Evolutionary conservation across 2,797 vertebrate genomes (phyloP), one percentile per base, ranked within the genome.

Genomic region (Pempheris klunzingeri): DNA sequence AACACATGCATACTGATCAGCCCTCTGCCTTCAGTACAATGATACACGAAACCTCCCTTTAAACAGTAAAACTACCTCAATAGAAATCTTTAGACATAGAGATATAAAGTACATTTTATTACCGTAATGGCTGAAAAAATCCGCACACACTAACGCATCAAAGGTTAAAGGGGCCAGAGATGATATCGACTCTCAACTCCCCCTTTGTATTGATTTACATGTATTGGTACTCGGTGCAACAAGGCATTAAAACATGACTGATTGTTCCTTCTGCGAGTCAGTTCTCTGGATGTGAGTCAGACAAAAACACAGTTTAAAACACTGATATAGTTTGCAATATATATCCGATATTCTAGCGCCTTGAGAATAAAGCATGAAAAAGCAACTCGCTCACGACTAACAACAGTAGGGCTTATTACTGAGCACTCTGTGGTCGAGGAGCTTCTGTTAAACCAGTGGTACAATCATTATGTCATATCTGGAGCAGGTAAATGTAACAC

Each of bases 1-100:
- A 15, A 44, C 66, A 59, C 57, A 68, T 44, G 39, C 66, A 72
- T 41, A 38, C 38, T 43, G 30, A 82, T 82, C 54, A 82, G 43
- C 30, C 34, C 17, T 44, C n/a, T 20, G 32, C 24, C 41, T 38
- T 38, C 20, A 63, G 43, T 50, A 61, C 36, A 49, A 44, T 24
- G 26, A 57, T 8, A 57, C 17, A 55, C 47, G 34, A 14, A 50
- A 30, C 14, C 47, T 49, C 22, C 5, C 12, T 67, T 50, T 24
- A 15, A 43, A 53, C 5, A 26, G 50, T 6, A 34, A n/a, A 28
- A 22, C 22, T 10, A 14, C 22, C 9, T n/a, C 5, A 14, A 44
- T 12, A 20, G 10, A 5, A 15, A 18, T 30, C 34, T 15, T 18
- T 17, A 30, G 22, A 38, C 53, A 39, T 41, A n/a, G 32, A 30